A percentile compares a stretch with the other conserved stretches of the same genome.
Conservation (phyloP, 2,888 invertebrate genomes). For the Aricia artaxerxes region DNA sequence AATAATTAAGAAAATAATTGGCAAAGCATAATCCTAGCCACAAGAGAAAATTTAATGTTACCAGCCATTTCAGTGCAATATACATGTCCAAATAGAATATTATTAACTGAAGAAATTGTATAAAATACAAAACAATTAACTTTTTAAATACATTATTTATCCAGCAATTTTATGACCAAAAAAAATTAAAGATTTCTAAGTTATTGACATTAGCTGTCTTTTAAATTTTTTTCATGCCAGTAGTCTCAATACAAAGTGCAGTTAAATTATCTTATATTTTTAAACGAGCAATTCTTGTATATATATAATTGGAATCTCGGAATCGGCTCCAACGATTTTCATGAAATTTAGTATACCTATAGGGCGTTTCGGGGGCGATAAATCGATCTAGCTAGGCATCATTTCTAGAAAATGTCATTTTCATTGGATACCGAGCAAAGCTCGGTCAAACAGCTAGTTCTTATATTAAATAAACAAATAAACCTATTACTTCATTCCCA, state of each 20-base stretch:
- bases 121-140: neutral
- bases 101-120: slow-evolving; percentile 34
- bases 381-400: no score
- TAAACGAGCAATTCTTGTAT: no score
- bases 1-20: slow-evolving; percentile 47
- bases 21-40: slow-evolving; percentile 61
- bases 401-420: no score
- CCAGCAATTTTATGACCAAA: slow-evolving; percentile 5
- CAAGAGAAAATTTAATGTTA: slow-evolving; percentile 57
- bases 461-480: neutral
- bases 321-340: no score
- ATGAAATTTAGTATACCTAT: no score
- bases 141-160: neutral
- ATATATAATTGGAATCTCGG: no score
- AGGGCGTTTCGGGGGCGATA: no score
- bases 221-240: neutral
- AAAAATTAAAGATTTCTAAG: neutral
- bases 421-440: no score
- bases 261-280: no score
- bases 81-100: slow-evolving; percentile 55
- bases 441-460: no score
- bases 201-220: neutral
- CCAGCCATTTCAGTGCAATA: slow-evolving; percentile 70
- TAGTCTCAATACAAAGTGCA: neutral
- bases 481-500: slow-evolving; percentile 56